Evolutionary conservation across 2,113 vertebrate genomes (phyloP).

Genomic region (Okapia johnstoni): DNA sequence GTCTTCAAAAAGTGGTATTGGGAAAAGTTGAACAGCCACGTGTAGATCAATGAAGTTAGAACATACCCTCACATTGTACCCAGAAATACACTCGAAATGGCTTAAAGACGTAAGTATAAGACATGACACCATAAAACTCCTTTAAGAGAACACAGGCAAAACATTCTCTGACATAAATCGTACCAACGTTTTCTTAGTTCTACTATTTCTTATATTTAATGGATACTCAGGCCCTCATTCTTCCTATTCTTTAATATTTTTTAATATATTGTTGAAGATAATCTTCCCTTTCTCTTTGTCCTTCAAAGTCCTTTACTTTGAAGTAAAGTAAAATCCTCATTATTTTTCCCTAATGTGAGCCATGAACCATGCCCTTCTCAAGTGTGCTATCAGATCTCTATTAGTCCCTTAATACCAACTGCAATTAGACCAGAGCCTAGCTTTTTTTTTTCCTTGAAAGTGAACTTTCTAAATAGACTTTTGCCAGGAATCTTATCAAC

Average conservation of each 20-base stretch:
- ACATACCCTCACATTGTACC: background rate
- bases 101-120: background rate
- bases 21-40: background rate
- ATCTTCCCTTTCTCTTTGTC: constrained; percentile 11
- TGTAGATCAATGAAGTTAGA: background rate
- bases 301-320: constrained; percentile 29
- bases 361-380: background rate
- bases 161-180: background rate
- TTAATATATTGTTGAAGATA: background rate
- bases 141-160: background rate
- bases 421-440: background rate
- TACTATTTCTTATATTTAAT: background rate
- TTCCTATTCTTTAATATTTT: background rate
- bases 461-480: background rate
- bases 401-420: background rate
- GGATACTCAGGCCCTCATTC: background rate
- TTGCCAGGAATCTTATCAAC: constrained; percentile 18
- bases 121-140: background rate
- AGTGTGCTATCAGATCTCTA: background rate
- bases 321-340: background rate
- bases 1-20: background rate
- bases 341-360: constrained; percentile 3
- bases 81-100: background rate
- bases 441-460: background rate
- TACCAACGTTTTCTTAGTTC: background rate